phyloP scores from a whole-genome alignment of 2,888 invertebrate genomes.

The Spodoptera exigua region DNA sequence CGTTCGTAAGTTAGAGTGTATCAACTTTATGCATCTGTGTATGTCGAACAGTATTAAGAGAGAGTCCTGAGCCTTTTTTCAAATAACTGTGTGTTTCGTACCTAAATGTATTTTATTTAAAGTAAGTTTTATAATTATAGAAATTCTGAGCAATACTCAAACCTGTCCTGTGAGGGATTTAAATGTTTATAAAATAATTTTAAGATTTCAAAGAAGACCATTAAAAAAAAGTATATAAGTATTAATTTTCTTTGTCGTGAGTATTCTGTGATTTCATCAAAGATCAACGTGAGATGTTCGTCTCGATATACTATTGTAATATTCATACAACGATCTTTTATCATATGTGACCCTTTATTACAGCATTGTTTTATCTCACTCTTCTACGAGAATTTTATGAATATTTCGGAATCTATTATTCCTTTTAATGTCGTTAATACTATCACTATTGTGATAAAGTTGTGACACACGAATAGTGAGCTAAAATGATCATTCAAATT shows the following conservation, averaged over 20 bases:
- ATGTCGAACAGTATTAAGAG: slow-evolving; percentile 59
- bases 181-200: slow-evolving; percentile 51
- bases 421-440: slow-evolving; percentile 66
- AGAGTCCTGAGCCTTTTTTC: slow-evolving; percentile 70
- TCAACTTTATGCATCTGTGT: slow-evolving; percentile 40
- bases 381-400: slow-evolving; percentile 51
- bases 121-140: slow-evolving; percentile 70
- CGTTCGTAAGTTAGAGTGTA: slow-evolving; percentile 30
- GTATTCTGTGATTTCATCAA: slow-evolving; percentile 47
- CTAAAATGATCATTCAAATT: slow-evolving; percentile 59
- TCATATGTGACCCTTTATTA: slow-evolving; percentile 52
- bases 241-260: slow-evolving; percentile 31
- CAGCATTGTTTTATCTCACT: slow-evolving; percentile 63
- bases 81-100: slow-evolving; percentile 57
- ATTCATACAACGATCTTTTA: slow-evolving; percentile 70
- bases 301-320: slow-evolving; percentile 39
- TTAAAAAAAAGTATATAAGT: slow-evolving; percentile 12
- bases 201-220: slow-evolving; percentile 44
- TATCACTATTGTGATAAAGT: slow-evolving; percentile 71
- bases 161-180: slow-evolving; percentile 50
- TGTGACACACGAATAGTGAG: slow-evolving; percentile 62
- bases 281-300: slow-evolving; percentile 29
- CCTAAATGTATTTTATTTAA: slow-evolving; percentile 53
- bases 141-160: slow-evolving; percentile 81
- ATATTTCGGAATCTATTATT: slow-evolving; percentile 62